Evolutionary conservation across 2,113 vertebrate species (phyloP).

Genomic region (Clarias batrachus): DNA sequence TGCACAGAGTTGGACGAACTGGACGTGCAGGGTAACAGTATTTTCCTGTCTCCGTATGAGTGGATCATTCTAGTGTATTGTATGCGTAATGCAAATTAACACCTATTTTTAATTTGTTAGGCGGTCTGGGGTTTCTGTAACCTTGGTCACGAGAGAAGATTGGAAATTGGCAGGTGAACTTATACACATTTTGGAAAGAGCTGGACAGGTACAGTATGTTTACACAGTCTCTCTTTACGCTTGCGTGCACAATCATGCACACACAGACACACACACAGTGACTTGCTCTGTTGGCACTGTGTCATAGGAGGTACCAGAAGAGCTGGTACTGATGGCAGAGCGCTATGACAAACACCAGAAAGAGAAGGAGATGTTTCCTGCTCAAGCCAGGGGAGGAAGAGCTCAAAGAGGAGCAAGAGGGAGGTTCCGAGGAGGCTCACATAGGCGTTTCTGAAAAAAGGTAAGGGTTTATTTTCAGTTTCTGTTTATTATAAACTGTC

Average conservation of each 20-base stretch:
- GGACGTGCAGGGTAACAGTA: constrained; percentile 88
- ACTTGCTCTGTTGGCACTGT: not conserved
- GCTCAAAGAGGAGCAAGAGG: constrained; percentile 38
- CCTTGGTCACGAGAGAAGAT: constrained; percentile 83
- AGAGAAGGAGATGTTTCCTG: constrained; percentile 68
- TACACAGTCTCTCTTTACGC: not conserved
- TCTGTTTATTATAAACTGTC: not conserved
- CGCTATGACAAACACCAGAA: constrained; percentile 80
- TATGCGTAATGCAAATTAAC: not conserved
- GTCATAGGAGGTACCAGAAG: constrained; percentile 79
- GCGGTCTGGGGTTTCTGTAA: constrained; percentile 81
- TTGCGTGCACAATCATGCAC: too few species aligned
- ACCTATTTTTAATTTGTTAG: constrained; percentile 59
- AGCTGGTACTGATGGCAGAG: constrained; percentile 86
- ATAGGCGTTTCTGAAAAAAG: constrained; percentile 61
- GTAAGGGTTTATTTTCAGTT: not conserved
- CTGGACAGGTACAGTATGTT: constrained; percentile 76
- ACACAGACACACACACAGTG: too few species aligned
- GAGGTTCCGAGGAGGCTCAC: constrained; percentile 32
- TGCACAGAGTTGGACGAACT: constrained; percentile 92
- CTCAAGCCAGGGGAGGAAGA: constrained; percentile 46
- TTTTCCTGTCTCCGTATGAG: not conserved
- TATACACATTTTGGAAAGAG: constrained; percentile 85
- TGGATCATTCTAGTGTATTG: not conserved
- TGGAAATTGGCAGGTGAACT: constrained; percentile 87